Base-by-base conservation (phyloP, 2,797 vertebrate genomes). In the Lepus oiostolus region DNA sequence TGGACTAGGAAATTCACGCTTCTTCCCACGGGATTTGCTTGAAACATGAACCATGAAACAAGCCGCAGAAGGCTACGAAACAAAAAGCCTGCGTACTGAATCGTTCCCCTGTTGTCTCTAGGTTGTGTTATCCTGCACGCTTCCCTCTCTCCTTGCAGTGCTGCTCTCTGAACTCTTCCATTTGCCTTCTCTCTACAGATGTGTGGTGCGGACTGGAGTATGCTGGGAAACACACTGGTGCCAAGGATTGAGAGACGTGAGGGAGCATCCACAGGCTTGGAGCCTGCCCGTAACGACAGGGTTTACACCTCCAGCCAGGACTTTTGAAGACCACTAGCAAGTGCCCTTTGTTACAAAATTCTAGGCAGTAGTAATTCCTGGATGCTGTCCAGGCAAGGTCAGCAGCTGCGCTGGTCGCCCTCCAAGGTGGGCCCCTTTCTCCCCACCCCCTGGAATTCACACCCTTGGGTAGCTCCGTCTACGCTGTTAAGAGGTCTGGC, bases 241-340 rank as follows among this genome's bases (percentile, higher is more conserved):
- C 32, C 76, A 9, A 42, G 32, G 0, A 0, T 50, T 24, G 28
- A n/a, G 52, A 58, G 22, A 28, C 1, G 8, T 1, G 7, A 28
- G 11, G 50, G 7, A 58, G 17, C 30, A 16, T 16, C 50, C 0
- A 7, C 6, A n/a, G 77, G 30, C 4, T 28, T 19, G 38, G 42
- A 26, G 24, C 42, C 10, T 52, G 50, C 38, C 90, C 26, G 26
- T 62, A 85, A 14, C 26, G 60, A 47, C 24, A 50, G 35, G 35
- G 22, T 70, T 79, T 21, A 26, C 21, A n/a, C 42, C 35, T 50
- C 35, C 5, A 79, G 35, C 76, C 32, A 38, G 67, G 58, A 32
- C 50, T 21, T 72, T 75, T 38, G 13, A 32, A 0, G 22, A 2
- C n/a, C 4, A 54, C 76, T 72, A 28, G 28, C 35, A 75, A 68